Base-by-base conservation (phyloP, 1,140 invertebrate species). In the Cotesia typhae region DNA sequence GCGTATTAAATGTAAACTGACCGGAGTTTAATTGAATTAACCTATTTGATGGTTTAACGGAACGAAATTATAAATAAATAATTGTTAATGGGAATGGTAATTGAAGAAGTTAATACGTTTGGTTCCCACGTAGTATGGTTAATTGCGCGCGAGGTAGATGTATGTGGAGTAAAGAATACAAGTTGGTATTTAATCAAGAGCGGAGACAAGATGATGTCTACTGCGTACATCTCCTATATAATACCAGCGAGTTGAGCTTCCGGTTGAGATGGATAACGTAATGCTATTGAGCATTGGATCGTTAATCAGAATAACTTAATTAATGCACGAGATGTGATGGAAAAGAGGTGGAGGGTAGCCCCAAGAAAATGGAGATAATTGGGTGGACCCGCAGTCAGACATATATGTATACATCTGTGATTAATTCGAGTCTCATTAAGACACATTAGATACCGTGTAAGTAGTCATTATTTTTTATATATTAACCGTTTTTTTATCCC, bases 271-370 rank as follows among this genome's bases (percentile, higher is more conserved):
- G 66, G 14, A 17, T n/a, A 55, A 38, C 14, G 59, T 17, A 57
- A n/a, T 57, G 12, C 9, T 20, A 20, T 20, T 17, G n/a, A 14
- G 36, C 63, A 59, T 35, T 14, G 52, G 38, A 55, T 67, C 66
- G 12, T 67, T 60, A 66, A 71, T 65, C 36, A 82, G 82, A 82
- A 79, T 82, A 81, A 83, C 80, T 83, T 83, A 82, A 83, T 83
- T 83, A 83, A 79, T 82, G 74, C 78, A 52, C 51, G 66, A 63
- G 53, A 64, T 17, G 28, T 41, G 47, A 64, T 36, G 67, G 20
- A 71, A 67, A 53, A 61, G 59, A 35, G 20, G 4, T 59, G 63
- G 47, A 60, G 63, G 64, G 51, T 47, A 14, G 28, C 28, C 3
- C 28, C 57, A 67, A 55, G 57, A 71, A 55, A 61, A 70, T 47